Evolutionary conservation across 2,797 vertebrate species (phyloP).

Genomic region (Malurus leucopterus): DNA sequence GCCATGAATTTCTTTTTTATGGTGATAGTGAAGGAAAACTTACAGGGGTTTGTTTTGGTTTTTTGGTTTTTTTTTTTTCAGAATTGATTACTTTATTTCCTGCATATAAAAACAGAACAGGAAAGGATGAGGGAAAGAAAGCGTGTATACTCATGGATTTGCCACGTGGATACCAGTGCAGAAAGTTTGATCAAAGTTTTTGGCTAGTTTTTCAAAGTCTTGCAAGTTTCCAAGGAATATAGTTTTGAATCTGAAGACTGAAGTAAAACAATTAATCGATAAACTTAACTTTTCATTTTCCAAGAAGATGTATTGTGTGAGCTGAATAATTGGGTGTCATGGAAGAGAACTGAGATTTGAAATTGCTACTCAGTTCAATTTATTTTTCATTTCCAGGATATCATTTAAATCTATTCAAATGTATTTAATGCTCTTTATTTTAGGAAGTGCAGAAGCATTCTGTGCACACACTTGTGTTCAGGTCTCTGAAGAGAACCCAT

Average conservation of each 20-base stretch:
- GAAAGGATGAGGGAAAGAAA: neutral
- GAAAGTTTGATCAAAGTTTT: neutral
- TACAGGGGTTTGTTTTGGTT: neutral
- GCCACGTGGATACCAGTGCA: neutral
- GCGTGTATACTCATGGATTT: neutral
- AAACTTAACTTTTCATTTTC: neutral
- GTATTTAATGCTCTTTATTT: neutral
- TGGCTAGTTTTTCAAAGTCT: neutral
- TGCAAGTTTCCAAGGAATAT: neutral
- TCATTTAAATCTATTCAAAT: neutral
- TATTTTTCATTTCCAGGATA: neutral
- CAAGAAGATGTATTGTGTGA: neutral
- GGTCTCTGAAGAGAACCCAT: conserved; percentile 94
- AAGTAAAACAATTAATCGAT: neutral
- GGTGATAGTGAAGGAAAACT: neutral
- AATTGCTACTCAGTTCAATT: neutral
- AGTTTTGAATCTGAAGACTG: neutral
- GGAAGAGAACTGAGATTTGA: neutral
- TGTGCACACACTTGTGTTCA: conserved; percentile 97
- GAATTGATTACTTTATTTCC: neutral
- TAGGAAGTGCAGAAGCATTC: conserved; percentile 98
- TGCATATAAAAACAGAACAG: neutral
- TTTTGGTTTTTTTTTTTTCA: neutral
- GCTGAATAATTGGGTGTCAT: neutral
- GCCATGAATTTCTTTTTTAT: neutral